Evolutionary conservation across 2,888 invertebrate species (phyloP).

Genomic region (Spodoptera picta): DNA sequence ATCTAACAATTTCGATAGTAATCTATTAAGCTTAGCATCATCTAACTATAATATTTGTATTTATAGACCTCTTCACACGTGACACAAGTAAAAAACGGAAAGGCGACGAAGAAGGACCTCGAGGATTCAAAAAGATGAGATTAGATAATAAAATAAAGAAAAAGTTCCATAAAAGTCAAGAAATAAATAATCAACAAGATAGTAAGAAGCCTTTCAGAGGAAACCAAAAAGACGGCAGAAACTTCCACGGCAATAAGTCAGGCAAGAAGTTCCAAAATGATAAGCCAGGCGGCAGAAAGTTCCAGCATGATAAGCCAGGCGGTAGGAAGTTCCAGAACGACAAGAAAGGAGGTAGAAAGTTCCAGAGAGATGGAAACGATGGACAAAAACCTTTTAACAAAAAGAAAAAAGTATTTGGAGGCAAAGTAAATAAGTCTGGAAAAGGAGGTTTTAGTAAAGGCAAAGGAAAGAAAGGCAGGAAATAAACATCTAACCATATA

Average conservation of each 20-base stretch:
- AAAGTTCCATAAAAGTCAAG: slow-evolving; percentile 68
- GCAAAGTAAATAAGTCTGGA: slow-evolving; percentile 78
- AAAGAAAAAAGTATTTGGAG: slow-evolving; percentile 78
- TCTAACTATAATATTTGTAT: neutral
- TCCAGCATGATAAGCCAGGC: slow-evolving; percentile 51
- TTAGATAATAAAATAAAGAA: slow-evolving; percentile 80
- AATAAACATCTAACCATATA: slow-evolving; percentile 16
- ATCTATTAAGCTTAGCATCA: no score
- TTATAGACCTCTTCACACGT: slow-evolving; percentile 79
- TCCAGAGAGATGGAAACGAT: slow-evolving; percentile 56
- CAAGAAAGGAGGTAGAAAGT: slow-evolving; percentile 56
- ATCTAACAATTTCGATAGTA: no score
- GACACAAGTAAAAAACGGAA: slow-evolving; percentile 75
- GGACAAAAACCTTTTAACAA: slow-evolving; percentile 65
- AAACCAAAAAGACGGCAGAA: slow-evolving; percentile 44
- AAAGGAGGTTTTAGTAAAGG: slow-evolving; percentile 57
- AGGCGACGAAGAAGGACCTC: slow-evolving; percentile 70
- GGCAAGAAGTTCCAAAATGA: slow-evolving; percentile 50
- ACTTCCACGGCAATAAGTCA: slow-evolving; percentile 5
- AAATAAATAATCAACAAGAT: slow-evolving; percentile 55
- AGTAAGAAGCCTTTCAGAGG: slow-evolving; percentile 56
- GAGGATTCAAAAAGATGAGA: slow-evolving; percentile 84
- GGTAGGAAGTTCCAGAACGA: slow-evolving; percentile 59
- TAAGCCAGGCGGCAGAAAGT: slow-evolving; percentile 57
- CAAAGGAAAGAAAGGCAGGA: slow-evolving; percentile 43